Evolutionary conservation across 2,113 vertebrate genomes (phyloP), one percentile per base, ranked within the genome.

Genomic region (Microcebus ravelobensis): DNA sequence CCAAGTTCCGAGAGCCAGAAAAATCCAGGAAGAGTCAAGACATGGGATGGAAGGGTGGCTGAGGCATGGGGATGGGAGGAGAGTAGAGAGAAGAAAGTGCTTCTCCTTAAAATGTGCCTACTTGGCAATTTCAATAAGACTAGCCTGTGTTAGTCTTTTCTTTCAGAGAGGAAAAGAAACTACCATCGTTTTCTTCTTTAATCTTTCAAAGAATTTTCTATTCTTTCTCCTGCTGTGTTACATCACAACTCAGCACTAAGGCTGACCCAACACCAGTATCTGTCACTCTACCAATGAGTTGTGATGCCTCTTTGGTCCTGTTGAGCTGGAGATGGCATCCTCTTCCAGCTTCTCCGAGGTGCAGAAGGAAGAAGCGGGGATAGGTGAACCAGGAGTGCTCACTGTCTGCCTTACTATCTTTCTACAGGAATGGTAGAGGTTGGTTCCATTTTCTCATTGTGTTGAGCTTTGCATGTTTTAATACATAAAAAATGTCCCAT

Each of bases 151-250:
- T 29, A 45, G 17, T 55, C 59, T 83, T 93, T 73, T 81, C 45
- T 82, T 92, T 52, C n/a, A 45, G 31, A 90, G 68, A 82, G 57
- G 36, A 95, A 92, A 76, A 94, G 79, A 90, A 82, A 45, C 27
- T 61, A 94, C 55, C 29, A 34, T 65, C 25, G 27, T 61, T 90
- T 85, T 76, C 57, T 48, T 80, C 21, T 91, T 85, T 85, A 85
- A 70, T 96, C 67, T 42, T 42, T 85, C 59, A 71, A 48, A 48
- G 80, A 20, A 34, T 57, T 84, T 94, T 65, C 82, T 84, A 2
- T 65, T 70, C 36, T 61, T 80, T 18, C 13, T 31, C 8, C 25
- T 59, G 34, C 34, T 85, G 18, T 18, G 8, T 36, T 23, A 15
- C 42, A 45, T 92, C 34, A 52, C 57, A 76, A 14, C 31, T 84